These are phyloP conservation scores for Protosalanx chinensis DNA, from an alignment of 2,797 vertebrate genomes.

Conservation along the genomic window DNA sequence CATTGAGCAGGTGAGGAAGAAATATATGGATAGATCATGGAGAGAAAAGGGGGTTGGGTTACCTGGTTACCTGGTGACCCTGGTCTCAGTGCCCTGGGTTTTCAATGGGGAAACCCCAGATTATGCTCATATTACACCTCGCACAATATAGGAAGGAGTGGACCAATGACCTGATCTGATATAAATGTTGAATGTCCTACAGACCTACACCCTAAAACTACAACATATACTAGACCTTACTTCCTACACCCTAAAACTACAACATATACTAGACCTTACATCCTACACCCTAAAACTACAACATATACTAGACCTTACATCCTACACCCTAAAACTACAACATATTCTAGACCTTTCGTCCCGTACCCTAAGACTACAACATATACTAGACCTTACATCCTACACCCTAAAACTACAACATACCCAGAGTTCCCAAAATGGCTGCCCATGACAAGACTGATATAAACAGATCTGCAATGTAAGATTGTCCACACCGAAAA, in stretches of 20 bases:
- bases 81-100: constrained; percentile 18
- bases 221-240: no score
- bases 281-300: no score
- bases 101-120: constrained; percentile 39
- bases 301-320: no score
- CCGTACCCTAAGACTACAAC: no score
- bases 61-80: constrained; percentile 47
- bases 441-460: not conserved
- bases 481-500: not conserved
- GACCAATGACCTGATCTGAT: not conserved
- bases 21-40: not conserved
- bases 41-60: constrained; percentile 27
- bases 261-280: no score
- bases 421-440: not conserved
- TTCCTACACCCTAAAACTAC: no score
- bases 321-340: no score
- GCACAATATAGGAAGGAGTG: not conserved
- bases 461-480: not conserved
- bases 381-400: no score
- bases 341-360: no score
- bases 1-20: constrained; percentile 13
- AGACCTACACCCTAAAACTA: not conserved
- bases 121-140: constrained; percentile 43
- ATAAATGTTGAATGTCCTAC: not conserved
- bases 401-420: no score